These are phyloP conservation scores for Neotoma lepida DNA, from an alignment of 2,113 vertebrate species.

Conservation along the genomic window DNA sequence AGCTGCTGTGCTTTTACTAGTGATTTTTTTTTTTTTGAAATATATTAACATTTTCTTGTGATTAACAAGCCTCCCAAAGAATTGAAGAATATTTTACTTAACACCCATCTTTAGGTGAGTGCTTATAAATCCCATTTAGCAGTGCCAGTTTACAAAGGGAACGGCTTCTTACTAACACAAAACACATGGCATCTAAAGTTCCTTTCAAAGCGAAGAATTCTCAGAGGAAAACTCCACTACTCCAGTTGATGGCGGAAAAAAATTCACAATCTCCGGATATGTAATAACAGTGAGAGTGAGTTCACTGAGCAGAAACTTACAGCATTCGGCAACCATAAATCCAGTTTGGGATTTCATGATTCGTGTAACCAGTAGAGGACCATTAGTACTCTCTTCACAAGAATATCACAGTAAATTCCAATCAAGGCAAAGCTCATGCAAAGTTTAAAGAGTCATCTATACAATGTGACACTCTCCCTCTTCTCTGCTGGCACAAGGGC, in stretches of 20 bases:
- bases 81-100: not conserved
- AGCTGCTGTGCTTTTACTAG: not conserved
- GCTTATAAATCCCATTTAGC: not conserved
- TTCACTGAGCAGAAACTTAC: not conserved
- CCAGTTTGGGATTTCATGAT: constrained; percentile 45
- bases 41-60: constrained; percentile 34
- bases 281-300: constrained; percentile 3
- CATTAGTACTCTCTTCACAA: constrained; percentile 28
- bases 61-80: not conserved
- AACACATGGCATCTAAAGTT: not conserved
- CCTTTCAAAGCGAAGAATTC: not conserved
- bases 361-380: not conserved
- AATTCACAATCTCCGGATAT: not conserved
- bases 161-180: not conserved
- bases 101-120: not conserved
- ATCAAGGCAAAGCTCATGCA: constrained; percentile 32
- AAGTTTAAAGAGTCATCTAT: not conserved
- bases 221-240: constrained; percentile 14
- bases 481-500: not conserved
- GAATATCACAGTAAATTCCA: not conserved
- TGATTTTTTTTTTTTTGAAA: constrained; percentile 30
- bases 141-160: constrained; percentile 21
- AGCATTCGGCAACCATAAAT: constrained; percentile 34
- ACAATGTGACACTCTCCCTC: not conserved
- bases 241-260: constrained; percentile 44